Evolutionary conservation across 2,797 vertebrate genomes (phyloP), one percentile per base, ranked within the genome.

Genomic region (Prunella strophiata): DNA sequence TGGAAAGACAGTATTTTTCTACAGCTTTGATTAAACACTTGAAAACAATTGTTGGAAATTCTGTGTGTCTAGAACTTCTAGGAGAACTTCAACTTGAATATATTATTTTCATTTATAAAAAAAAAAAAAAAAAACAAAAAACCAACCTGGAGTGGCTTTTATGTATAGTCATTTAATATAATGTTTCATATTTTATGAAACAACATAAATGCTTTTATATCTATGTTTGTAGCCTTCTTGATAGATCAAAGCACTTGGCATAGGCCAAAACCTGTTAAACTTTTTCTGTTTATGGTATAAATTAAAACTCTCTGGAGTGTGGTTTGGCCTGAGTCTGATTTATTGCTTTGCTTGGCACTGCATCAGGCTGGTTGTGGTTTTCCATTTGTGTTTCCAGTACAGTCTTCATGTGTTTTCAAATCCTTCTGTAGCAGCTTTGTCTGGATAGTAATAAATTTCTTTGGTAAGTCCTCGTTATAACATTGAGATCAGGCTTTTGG

Each of bases 271-370:
- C 78, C 70, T 91, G 78, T 94, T 96, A 88, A 78, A 91, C 32
- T 78, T 93, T 84, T 90, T 66, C 48, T 88, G 72, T 95, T 96
- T 91, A 68, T 94, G 89, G 59, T 95, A 85, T 90, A 88, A 93
- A 96, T 94, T 94, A 96, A 95, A 95, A 94, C 62, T 85, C 68
- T 95, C 68, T 81, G 62, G 71, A 86, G 55, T 85, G 65, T 68
- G 82, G 73, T 97, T 97, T 95, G 91, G 87, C 86, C 92, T 45
- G 65, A 90, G 71, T 84, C 51, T 95, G 61, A 96, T 96, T 96
- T 95, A 94, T 93, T 94, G 85, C 91, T 96, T 96, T 89, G 68
- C 50, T 96, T 97, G 95, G 87, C 91, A 66, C 47, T 62, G 26
- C 25, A 72, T 97, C 52, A 87, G 47, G 43, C 75, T 95, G 68